These are phyloP conservation scores for Benthosema pterotum DNA, from an alignment of 2,797 vertebrate genomes.

Conservation along the genomic window DNA sequence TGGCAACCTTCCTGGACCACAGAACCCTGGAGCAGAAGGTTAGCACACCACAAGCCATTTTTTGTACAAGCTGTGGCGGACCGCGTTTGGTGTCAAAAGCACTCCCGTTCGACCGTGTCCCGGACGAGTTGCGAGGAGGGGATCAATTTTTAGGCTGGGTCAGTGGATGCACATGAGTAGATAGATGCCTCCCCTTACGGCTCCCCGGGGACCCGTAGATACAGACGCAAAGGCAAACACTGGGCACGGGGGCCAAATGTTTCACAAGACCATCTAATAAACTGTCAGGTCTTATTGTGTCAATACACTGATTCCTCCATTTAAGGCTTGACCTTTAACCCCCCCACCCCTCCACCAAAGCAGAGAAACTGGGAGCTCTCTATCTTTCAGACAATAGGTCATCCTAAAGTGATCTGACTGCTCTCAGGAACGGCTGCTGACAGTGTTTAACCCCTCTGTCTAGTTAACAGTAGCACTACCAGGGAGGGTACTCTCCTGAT, in stretches of 20 bases:
- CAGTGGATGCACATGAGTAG: slow-evolving; percentile 61
- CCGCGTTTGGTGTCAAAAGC: slow-evolving; percentile 34
- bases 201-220: slow-evolving; percentile 71
- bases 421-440: slow-evolving; percentile 54
- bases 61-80: slow-evolving; percentile 25
- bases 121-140: slow-evolving; percentile 58
- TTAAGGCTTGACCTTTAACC: slow-evolving; percentile 83
- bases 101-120: slow-evolving; percentile 46
- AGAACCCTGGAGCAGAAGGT: slow-evolving; percentile 86
- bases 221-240: slow-evolving; percentile 74
- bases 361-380: slow-evolving; percentile 61
- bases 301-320: slow-evolving; percentile 82
- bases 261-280: slow-evolving; percentile 82
- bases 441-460: slow-evolving; percentile 66
- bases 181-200: slow-evolving; percentile 66
- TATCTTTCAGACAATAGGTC: slow-evolving; percentile 75
- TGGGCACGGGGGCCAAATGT: slow-evolving; percentile 71
- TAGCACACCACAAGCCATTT: slow-evolving; percentile 48
- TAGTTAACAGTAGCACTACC: slow-evolving; percentile 48
- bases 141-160: slow-evolving; percentile 68
- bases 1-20: slow-evolving; percentile 83
- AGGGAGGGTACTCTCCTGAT: slow-evolving; percentile 41
- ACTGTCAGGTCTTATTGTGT: slow-evolving; percentile 86
- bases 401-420: slow-evolving; percentile 71
- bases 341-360: slow-evolving; percentile 59